Conservation (phyloP, 2,113 vertebrate genomes). For the Pipra filicauda region DNA sequence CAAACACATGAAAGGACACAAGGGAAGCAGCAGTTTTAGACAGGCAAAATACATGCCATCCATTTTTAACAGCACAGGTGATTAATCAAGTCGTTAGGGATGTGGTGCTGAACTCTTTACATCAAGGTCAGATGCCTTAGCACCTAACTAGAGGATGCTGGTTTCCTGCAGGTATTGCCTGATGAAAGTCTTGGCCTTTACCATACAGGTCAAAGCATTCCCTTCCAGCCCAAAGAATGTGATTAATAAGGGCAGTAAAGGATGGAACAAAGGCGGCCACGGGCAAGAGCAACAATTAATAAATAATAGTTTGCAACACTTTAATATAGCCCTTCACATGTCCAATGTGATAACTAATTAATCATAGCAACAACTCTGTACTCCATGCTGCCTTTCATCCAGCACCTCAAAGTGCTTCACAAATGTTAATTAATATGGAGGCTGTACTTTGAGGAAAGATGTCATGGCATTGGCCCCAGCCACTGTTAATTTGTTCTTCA, state of each 20-base stretch:
- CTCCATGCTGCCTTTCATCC: constrained; percentile 18
- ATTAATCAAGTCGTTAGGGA: not conserved
- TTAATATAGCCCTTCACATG: constrained; percentile 12
- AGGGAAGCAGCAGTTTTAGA: not conserved
- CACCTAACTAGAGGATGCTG: not conserved
- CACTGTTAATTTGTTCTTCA: constrained; percentile 18
- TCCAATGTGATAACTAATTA: constrained; percentile 51
- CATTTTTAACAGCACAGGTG: not conserved
- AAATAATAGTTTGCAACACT: constrained; percentile 39
- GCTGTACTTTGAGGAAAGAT: constrained; percentile 38
- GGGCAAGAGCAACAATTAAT: constrained; percentile 41
- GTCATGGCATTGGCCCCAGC: not conserved
- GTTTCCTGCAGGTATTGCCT: not conserved
- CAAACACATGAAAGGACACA: not conserved
- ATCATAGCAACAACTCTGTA: constrained; percentile 30
- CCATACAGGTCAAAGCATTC: not conserved
- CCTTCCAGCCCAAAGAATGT: not conserved
- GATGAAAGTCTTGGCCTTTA: not conserved
- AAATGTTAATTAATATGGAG: constrained; percentile 46
- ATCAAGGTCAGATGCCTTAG: not conserved
- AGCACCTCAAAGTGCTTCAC: constrained; percentile 40
- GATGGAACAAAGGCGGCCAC: not conserved
- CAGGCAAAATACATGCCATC: not conserved
- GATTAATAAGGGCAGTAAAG: not conserved
- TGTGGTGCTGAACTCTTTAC: not conserved